Evolutionary conservation across 1,140 invertebrate species (phyloP).

Genomic region (Bicyclus anynana): DNA sequence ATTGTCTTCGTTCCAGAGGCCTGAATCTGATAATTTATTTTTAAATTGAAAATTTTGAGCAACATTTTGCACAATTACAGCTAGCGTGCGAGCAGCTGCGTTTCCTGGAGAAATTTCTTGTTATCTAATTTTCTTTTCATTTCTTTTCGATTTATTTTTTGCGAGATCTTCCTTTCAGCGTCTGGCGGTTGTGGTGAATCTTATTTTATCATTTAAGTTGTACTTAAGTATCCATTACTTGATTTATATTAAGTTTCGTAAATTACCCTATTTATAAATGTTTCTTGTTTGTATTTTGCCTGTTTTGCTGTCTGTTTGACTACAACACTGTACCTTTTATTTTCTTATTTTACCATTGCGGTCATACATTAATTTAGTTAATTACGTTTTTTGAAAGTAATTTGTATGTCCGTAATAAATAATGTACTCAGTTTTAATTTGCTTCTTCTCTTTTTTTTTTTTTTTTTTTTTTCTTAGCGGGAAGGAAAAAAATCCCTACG

Average conservation of each 20-base stretch:
- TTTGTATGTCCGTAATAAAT: too few relatives aligned
- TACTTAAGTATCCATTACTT: background rate
- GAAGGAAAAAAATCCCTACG: too few relatives aligned
- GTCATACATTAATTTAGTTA: too few relatives aligned
- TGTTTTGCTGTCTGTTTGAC: too few relatives aligned
- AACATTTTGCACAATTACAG: conserved; percentile 29
- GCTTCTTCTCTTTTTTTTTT: too few relatives aligned
- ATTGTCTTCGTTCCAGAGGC: background rate
- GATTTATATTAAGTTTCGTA: background rate
- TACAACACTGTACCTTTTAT: too few relatives aligned
- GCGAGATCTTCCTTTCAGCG: background rate
- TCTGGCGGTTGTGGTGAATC: background rate
- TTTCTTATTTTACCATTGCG: too few relatives aligned
- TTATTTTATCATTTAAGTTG: background rate
- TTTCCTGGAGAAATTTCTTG: conserved; percentile 41
- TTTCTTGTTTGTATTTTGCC: too few relatives aligned
- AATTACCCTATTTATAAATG: too few relatives aligned
- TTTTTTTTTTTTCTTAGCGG: too few relatives aligned
- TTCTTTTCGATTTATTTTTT: conserved; percentile 42
- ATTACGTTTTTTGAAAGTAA: too few relatives aligned
- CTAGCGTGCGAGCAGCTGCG: conserved; percentile 41
- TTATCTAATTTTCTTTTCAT: conserved; percentile 54
- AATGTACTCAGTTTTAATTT: too few relatives aligned
- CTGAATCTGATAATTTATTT: conserved; percentile 9
- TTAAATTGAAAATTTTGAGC: conserved; percentile 28